Evolutionary conservation across 2,113 vertebrate genomes (phyloP), one percentile per base, ranked within the genome.

Genomic region (Heteronetta atricapilla): DNA sequence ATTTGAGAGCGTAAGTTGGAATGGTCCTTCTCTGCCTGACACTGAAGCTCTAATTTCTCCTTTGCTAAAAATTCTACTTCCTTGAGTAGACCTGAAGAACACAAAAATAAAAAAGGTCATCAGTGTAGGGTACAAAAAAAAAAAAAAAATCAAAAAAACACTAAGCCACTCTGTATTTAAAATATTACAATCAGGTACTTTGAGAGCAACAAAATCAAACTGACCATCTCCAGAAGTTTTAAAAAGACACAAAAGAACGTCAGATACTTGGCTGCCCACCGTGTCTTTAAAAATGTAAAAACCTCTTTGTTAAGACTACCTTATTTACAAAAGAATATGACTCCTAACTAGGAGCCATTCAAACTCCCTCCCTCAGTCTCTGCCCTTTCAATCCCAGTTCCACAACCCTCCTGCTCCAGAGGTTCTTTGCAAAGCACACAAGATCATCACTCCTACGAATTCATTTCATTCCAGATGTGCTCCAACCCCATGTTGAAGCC

Each of bases 11-110:
- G 97, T 66, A 99, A 94, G 6, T 97, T 97, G 3, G 97, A 96
- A 18, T 93, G 98, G 95, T 99, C 98, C 86, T 99, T 99, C 91
- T 99, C 99, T 8, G 98, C 98, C 97, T 99, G 99, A 70, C 98
- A 98, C 79, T 98, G 98, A 69, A 99, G 93, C 62, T 99, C 99
- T 29, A 98, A 85, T 29, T 98, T 98, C 76, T 99, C 99, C 89
- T 97, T 98, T 20, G 98, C 95, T 73, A 99, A 96, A 78, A 96
- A 94, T 44, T 99, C 98, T 1, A 99, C 98, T 84, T 99, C 99
- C 73, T 97, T 97, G 22, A 98, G 97, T 16, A 99, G 97, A 72
- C 98, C 99, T 99, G 74, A 68, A 29, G 94, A 40, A 63, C 2
- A 64, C 7, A 79, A 90, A 79, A 81, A 50, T 3, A 56, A 34